phyloP scores from a whole-genome alignment of 2,113 vertebrate genomes.

The Chaetura pelagica region DNA sequence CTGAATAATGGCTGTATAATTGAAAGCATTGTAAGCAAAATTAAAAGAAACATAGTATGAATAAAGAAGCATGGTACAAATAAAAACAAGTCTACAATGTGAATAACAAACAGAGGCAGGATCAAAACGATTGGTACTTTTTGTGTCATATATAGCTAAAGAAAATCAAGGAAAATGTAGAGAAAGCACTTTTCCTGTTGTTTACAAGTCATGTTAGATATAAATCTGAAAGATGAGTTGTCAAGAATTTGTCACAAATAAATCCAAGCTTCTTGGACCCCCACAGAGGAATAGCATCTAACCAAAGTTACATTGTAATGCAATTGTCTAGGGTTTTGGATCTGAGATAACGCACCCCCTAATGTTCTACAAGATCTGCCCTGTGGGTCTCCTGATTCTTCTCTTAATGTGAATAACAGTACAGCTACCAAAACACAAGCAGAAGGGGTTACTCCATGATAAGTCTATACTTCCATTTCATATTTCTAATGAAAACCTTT shows the following conservation, averaged over 20 bases:
- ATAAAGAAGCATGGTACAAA: background rate
- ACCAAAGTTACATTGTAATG: background rate
- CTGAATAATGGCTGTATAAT: slow-evolving; percentile 16
- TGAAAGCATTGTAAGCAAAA: slow-evolving; percentile 58
- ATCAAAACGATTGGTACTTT: background rate
- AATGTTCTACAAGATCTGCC: background rate
- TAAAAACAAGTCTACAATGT: background rate
- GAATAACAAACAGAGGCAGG: background rate
- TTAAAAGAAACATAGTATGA: slow-evolving; percentile 34
- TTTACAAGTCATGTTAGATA: background rate
- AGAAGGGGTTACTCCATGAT: background rate
- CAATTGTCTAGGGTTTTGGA: background rate
- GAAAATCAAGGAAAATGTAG: background rate
- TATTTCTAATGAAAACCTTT: background rate
- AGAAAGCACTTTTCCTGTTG: background rate
- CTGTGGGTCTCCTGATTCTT: background rate
- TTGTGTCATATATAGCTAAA: background rate
- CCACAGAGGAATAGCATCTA: background rate
- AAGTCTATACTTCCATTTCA: background rate
- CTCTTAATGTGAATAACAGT: background rate
- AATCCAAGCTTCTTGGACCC: background rate
- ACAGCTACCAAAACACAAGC: background rate
- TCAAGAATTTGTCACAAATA: background rate
- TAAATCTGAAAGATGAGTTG: background rate
- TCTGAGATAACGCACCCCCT: background rate